These are phyloP conservation scores for Pteronotus mesoamericanus DNA, from an alignment of 2,797 vertebrate species.

Conservation along the genomic window DNA sequence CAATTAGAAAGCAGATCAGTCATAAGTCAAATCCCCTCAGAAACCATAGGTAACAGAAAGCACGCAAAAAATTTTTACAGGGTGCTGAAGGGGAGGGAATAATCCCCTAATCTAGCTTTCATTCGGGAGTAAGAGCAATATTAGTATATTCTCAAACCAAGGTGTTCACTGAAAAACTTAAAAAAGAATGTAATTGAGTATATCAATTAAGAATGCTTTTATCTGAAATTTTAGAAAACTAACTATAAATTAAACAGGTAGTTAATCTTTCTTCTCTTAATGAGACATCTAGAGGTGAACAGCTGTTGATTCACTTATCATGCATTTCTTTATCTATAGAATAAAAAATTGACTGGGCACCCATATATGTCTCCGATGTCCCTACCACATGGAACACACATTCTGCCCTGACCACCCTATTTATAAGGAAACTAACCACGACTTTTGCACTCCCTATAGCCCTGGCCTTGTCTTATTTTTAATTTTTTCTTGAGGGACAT, in stretches of 20 bases:
- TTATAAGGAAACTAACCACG: neutral
- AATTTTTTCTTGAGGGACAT: neutral
- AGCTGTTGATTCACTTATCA: neutral
- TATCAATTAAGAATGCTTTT: neutral
- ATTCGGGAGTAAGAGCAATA: neutral
- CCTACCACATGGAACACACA: too few species aligned
- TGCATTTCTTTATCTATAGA: neutral
- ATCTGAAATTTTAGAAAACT: neutral
- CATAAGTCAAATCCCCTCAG: neutral
- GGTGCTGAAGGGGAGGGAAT: neutral
- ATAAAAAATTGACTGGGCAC: neutral
- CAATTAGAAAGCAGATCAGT: neutral
- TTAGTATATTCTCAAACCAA: neutral
- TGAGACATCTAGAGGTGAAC: neutral
- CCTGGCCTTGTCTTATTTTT: neutral
- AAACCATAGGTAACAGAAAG: neutral
- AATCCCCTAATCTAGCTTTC: neutral
- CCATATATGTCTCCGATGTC: neutral
- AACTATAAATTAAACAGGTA: neutral
- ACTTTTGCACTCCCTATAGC: neutral
- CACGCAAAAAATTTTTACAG: neutral
- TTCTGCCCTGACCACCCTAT: too few species aligned
- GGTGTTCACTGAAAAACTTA: neutral
- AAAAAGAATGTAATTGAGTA: neutral
- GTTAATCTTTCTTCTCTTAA: neutral